Conservation (phyloP, 1,140 invertebrate species). For the Zaprionus ghesquierei region DNA sequence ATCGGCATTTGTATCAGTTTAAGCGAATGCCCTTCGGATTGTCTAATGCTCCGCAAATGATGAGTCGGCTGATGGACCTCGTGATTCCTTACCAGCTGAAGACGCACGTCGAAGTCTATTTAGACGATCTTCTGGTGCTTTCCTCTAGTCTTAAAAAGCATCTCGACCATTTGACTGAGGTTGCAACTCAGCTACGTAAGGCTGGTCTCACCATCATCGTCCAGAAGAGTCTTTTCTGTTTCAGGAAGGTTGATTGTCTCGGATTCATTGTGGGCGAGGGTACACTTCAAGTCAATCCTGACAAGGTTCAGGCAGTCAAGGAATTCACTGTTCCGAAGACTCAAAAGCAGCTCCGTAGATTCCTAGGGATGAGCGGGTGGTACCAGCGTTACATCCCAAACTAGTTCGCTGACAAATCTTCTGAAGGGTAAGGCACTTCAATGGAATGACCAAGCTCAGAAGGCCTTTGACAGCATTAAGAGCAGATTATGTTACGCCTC, state of each 20-base stretch:
- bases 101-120: not conserved
- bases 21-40: not conserved
- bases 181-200: no score
- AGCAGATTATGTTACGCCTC: not conserved
- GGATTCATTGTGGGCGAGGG: no score
- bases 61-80: not conserved
- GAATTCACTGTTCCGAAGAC: no score
- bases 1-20: not conserved
- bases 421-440: not conserved
- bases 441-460: not conserved
- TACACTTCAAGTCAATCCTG: not conserved
- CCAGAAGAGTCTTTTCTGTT: no score
- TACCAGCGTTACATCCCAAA: not conserved
- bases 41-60: slow-evolving; percentile 17
- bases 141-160: not conserved
- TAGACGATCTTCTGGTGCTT: not conserved
- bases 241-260: no score
- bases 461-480: not conserved
- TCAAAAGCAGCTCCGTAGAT: no score
- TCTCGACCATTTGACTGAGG: not conserved
- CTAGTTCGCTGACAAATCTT: not conserved
- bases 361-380: no score
- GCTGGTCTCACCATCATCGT: no score
- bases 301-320: not conserved
- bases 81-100: slow-evolving; percentile 5